Percentiles rank a stretch among this genome's conserved stretches.
Evolutionary conservation across 2,888 invertebrate genomes (phyloP).

Genomic region (Heliconius ethilla): DNA sequence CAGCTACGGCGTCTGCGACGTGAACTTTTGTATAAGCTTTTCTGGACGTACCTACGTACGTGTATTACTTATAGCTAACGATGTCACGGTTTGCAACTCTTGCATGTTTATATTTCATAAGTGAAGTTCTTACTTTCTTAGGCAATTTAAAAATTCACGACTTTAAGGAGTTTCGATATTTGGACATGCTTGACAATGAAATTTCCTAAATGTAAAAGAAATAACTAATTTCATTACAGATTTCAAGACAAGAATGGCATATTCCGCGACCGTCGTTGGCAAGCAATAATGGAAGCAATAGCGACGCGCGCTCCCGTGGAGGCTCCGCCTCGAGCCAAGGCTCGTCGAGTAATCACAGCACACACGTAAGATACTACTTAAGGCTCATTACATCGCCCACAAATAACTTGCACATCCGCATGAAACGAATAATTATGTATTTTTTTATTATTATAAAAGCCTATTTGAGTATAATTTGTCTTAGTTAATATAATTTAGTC

Average conservation of each 20-base stretch:
- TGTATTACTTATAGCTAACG: slow-evolving; percentile 24
- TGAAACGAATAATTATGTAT: background rate
- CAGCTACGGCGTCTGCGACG: slow-evolving; percentile 14
- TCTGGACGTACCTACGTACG: slow-evolving; percentile 19
- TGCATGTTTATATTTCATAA: slow-evolving; percentile 31
- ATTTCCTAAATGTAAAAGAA: background rate
- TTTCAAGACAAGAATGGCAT: slow-evolving; percentile 84
- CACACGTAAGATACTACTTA: slow-evolving; percentile 84
- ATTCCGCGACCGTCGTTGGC: slow-evolving; percentile 91
- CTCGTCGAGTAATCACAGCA: slow-evolving; percentile 87
- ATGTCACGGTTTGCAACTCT: slow-evolving; percentile 33
- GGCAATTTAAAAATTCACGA: slow-evolving; percentile 28
- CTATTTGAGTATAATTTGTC: background rate
- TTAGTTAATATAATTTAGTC: background rate
- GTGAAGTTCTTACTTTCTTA: slow-evolving; percentile 30
- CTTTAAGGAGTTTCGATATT: background rate
- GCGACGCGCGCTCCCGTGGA: slow-evolving; percentile 72
- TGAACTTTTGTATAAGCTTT: slow-evolving; percentile 28
- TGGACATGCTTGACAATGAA: slow-evolving; percentile 11
- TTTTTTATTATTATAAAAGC: background rate
- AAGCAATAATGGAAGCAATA: slow-evolving; percentile 66
- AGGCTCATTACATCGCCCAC: slow-evolving; percentile 31
- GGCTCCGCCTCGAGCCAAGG: slow-evolving; percentile 85
- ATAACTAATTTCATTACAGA: slow-evolving; percentile 52
- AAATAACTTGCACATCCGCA: slow-evolving; percentile 25